Base-by-base conservation (phyloP, 1,140 invertebrate genomes). In the Neodiprion fabricii region DNA sequence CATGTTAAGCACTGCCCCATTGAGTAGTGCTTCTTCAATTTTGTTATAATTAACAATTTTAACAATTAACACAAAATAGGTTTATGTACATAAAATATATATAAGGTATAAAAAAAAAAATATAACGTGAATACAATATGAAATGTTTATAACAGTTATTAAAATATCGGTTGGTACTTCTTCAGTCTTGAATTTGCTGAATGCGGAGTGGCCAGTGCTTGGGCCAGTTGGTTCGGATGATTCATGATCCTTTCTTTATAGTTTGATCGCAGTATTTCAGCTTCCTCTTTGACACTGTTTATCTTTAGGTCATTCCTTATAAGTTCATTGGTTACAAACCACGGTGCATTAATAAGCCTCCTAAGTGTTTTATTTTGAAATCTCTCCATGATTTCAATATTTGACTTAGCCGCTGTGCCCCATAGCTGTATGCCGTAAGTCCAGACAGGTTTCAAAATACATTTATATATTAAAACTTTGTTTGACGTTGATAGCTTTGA, bases 361-460 rank as follows among this genome's bases (percentile, higher is more conserved):
- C 78, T 65, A 10, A 82, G 67, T 9, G 74, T 70, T 76, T 78
- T 81, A 9, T 72, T 75, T 74, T 83, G 77, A 21, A 77, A 76
- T 7, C 53, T 11, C 72, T 82, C 74, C 7, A 81, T 73, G 8
- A 71, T 77, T 3, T 73, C 48, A 1, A 80, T 69, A 48, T 83
- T 76, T 21, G 47, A 73, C 10, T 82, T 75, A 1, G 17, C 74
- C 1, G 79, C 74, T 68, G 75, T 75, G 9, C 79, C 79, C 79
- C 80, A 82, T 1, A 82, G 61, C 67, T 80, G 78, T 8, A 82
- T 77, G 1, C 80, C 79, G 74, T 82, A 82, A 10, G 76, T 78
- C 83, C 79, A 81, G 3, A 82, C 72, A 50, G 79, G 79, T 77
- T 81, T 81, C 0, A 84, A n/a, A 28, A 83, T 74, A 65, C 72